Evolutionary conservation across 2,888 invertebrate genomes (phyloP).

Genomic region (Lochmaea crataegi): DNA sequence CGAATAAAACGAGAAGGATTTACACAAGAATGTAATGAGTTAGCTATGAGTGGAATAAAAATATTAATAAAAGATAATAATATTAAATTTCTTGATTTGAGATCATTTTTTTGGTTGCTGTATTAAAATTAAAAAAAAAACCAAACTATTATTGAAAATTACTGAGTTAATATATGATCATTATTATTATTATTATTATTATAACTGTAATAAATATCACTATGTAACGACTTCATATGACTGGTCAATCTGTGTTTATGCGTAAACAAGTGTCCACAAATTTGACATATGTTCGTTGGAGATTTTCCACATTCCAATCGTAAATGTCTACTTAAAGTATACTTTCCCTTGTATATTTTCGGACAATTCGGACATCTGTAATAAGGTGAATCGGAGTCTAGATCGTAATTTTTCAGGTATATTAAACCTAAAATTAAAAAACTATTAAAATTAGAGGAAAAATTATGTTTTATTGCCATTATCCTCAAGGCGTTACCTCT

Average conservation of each 20-base stretch:
- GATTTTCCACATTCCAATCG: slow-evolving; percentile 65
- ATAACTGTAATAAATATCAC: slow-evolving; percentile 38
- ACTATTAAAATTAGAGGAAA: background rate
- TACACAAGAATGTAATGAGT: too few relatives aligned
- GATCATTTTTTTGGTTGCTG: too few relatives aligned
- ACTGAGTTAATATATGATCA: background rate
- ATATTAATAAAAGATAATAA: too few relatives aligned
- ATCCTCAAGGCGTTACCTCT: too few relatives aligned
- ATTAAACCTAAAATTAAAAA: slow-evolving; percentile 4
- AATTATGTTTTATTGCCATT: too few relatives aligned
- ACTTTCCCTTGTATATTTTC: slow-evolving; percentile 59
- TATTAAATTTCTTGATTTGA: too few relatives aligned
- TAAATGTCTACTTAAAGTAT: slow-evolving; percentile 61
- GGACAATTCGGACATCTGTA: slow-evolving; percentile 57
- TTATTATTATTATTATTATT: slow-evolving; percentile 18
- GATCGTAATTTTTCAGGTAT: background rate
- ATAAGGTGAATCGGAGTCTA: slow-evolving; percentile 34
- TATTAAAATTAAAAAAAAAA: too few relatives aligned
- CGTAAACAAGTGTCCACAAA: slow-evolving; percentile 58
- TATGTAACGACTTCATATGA: slow-evolving; percentile 56
- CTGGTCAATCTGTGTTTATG: slow-evolving; percentile 58
- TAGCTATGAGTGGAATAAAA: too few relatives aligned
- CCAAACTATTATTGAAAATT: background rate
- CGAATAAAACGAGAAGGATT: too few relatives aligned
- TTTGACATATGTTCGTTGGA: slow-evolving; percentile 55